Base-by-base conservation (phyloP, 2,888 invertebrate genomes). In the Coenonympha glycerion region DNA sequence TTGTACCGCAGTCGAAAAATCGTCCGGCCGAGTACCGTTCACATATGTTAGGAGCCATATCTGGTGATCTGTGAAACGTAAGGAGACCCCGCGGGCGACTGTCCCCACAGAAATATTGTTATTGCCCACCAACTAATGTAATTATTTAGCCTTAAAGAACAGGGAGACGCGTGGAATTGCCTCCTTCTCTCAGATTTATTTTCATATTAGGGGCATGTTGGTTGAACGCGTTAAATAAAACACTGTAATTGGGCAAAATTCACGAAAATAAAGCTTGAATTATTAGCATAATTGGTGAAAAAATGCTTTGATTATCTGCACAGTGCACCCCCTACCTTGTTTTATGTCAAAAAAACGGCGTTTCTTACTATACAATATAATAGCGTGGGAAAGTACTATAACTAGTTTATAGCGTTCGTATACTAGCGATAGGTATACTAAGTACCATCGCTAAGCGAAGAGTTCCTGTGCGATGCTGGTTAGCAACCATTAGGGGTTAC, bases 61-160 rank as follows among this genome's bases (percentile, higher is more conserved):
- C 85, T 78, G 81, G 73, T 78, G 83, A 84, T 84, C 85, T 83
- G 84, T 83, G 84, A 79, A 82, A 74, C 69, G 58, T 58, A 68
- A 73, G 71, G 67, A 70, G 63, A 62, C 65, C 63, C 58, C 66
- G 62, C 68, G 71, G 71, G 68, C 72, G 69, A 63, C 66, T 65
- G 60, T 62, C 62, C 63, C 67, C 66, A 68, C 66, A 65, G 71
- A 83, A 76, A 79, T 85, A 85, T 83, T 82, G 83, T 83, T 85
- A 85, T 82, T 78, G 82, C 82, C 75, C 71, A 74, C 75, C 79
- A 78, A 84, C 75, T 81, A 78, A 83, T 79, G 83, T 84, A 83
- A 85, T 86, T 84, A 85, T 85, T 79, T 82, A 76, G 78, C 71
- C 63, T 62, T 57, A 60, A 60, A 58, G 60, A 63, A 61, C 60